These are phyloP conservation scores for Therioaphis trifolii DNA, from an alignment of 2,888 invertebrate species.

Conservation along the genomic window DNA sequence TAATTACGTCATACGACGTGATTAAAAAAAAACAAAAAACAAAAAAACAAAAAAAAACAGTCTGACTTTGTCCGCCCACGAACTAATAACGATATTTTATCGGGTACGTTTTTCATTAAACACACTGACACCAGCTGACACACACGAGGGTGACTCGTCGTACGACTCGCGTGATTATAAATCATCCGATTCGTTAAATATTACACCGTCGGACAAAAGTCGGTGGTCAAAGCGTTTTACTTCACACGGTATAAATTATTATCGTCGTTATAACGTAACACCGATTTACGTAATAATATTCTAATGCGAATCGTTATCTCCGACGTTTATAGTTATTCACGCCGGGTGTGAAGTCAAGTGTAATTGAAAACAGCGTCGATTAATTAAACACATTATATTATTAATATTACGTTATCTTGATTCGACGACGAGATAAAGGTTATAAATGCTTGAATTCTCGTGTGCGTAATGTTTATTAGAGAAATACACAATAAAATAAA, in stretches of 20 bases:
- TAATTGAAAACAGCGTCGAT: not conserved
- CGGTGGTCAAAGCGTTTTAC: not conserved
- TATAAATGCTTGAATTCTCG: no score
- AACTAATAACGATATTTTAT: slow-evolving; percentile 5
- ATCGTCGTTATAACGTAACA: not conserved
- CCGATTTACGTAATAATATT: not conserved
- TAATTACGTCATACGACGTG: not conserved
- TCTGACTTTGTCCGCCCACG: slow-evolving; percentile 38
- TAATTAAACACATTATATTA: not conserved
- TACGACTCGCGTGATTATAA: not conserved
- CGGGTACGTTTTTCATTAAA: not conserved
- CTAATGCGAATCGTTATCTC: not conserved
- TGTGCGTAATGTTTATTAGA: no score
- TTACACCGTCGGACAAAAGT: not conserved
- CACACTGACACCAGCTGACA: not conserved
- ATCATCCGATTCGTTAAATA: not conserved
- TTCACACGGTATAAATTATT: not conserved
- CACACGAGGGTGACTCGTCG: not conserved
- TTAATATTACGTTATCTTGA: not conserved
- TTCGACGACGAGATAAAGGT: not conserved
- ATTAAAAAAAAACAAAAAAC: slow-evolving; percentile 38
- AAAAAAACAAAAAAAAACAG: slow-evolving; percentile 1
- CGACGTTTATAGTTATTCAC: not conserved
- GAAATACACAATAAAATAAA: no score
- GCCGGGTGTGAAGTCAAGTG: not conserved